Evolutionary conservation across 2,797 vertebrate genomes (phyloP), one percentile per base, ranked within the genome.

Genomic region (Sebastes itinus): DNA sequence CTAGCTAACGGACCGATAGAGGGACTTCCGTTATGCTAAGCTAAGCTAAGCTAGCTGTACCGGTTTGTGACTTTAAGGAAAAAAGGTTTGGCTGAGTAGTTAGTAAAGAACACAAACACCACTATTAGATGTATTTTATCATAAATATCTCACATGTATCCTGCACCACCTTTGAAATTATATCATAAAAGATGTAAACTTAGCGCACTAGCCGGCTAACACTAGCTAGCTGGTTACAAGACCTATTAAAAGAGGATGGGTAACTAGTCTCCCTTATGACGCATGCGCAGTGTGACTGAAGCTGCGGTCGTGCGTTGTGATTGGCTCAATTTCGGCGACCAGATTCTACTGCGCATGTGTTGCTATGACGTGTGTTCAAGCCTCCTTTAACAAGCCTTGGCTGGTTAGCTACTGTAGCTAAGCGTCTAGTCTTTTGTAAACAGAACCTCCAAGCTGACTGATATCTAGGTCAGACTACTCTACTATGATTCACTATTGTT

Each of bases 11-110:
- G 76, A 76, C 64, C 71, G 33, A 68, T 68, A 46, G 62, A 86
- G 74, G 90, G 79, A 91, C 90, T 94, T 94, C 93, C 93, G 92
- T 91, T 90, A 75, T 80, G 89, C 85, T 88, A 91, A 38, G 12
- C 35, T 38, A 38, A 83, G 88, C 85, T 93, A 88, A 67, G 71
- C 69, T 85, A 87, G 71, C 65, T 7, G 28, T 59, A 58, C 87
- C 80, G 85, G 87, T 79, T 83, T 72, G 55, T 67, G 25, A 4
- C 7, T 63, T 7, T 54, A 42, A 76, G 7, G 13, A 35, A 62
- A 69, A 74, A 74, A 46, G 7, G 25, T 71, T 77, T 55, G 2
- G 1, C 1, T 42, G 5, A 20, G 25, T 16, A 13, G 7, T 64
- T 25, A 13, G 1, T 54, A 9, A 1, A 0, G 1, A 65, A 16